Evolutionary conservation across 2,888 invertebrate genomes (phyloP).

Genomic region (Drosophila quasianomalipes): DNA sequence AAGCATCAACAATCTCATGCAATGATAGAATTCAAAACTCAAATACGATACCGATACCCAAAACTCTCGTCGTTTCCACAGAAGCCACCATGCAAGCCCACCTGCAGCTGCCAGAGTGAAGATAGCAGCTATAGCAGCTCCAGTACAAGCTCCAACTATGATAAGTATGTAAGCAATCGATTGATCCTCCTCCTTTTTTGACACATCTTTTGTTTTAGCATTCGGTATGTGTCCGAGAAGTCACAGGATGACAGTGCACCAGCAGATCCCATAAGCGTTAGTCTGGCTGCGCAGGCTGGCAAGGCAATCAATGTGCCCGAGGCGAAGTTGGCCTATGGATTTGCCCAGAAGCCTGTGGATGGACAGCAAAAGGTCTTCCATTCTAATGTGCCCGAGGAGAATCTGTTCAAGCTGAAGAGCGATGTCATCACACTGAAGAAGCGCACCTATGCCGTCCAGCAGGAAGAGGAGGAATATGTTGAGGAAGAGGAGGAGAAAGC

Average conservation of each 20-base stretch:
- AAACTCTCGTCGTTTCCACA: conserved; percentile 55
- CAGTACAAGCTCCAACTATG: conserved; percentile 48
- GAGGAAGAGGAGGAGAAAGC: conserved; percentile 68
- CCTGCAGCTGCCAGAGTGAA: conserved; percentile 53
- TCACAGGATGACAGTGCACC: conserved; percentile 71
- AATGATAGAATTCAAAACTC: conserved; percentile 47
- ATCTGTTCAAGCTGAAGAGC: conserved; percentile 86
- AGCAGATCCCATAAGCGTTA: conserved; percentile 86
- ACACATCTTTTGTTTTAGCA: conserved; percentile 27
- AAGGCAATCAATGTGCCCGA: conserved; percentile 86
- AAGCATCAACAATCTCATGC: conserved; percentile 42
- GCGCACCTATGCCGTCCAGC: conserved; percentile 52
- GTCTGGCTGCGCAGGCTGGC: conserved; percentile 85
- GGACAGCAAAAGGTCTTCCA: conserved; percentile 72
- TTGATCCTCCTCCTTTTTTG: not conserved
- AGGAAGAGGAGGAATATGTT: conserved; percentile 65
- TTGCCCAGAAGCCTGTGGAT: conserved; percentile 86
- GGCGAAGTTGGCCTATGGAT: conserved; percentile 87
- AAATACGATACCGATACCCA: conserved; percentile 50
- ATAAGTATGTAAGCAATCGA: conserved; percentile 45
- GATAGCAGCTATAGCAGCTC: conserved; percentile 59
- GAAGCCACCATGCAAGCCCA: conserved; percentile 69
- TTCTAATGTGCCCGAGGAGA: conserved; percentile 86
- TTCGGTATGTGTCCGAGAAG: conserved; percentile 52
- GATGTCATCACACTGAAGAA: conserved; percentile 86